Base-by-base conservation (phyloP, 2,113 vertebrate genomes). In the Hystrix cristata region DNA sequence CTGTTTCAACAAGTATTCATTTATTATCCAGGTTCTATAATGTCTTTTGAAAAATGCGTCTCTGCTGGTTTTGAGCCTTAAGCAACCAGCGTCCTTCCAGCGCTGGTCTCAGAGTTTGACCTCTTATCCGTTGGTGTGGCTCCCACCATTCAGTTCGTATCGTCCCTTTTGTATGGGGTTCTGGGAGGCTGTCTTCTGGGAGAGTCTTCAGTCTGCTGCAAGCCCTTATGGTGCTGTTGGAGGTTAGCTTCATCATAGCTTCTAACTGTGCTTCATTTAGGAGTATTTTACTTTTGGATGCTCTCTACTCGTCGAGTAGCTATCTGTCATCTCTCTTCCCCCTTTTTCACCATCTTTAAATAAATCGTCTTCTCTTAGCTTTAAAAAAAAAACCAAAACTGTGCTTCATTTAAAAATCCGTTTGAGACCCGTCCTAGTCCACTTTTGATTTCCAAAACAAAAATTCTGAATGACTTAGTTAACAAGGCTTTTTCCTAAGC, bases 71-170 rank as follows among this genome's bases (percentile, higher is more conserved):
- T 79, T 38, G 11, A 76, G 34, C 15, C 1, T 86, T 93, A 74
- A 80, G 15, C 7, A 10, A 9, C 19, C 21, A 57, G 10, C 31
- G 7, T 12, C 10, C 5, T 9, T 55, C n/a, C 34, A 74, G 12
- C 9, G 15, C 38, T 38, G 38, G 6, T 29, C 51, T 71, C 57
- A 21, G 8, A 3, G 1, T 19, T 4, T 57, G 64, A 12, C 27
- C 64, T 59, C 5, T 12, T 43, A 3, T 27, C n/a, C 53, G 16
- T 0, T 9, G 51, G 4, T 18, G 12, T 34, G 53, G 8, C 14
- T 0, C 7, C 15, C 16, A 12, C 0, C 0, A 5, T 71, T 83
- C 48, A 51, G 1, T 3, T 18, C 46, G 88, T 60, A 55, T 27
- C 29, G 64, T 67, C 31, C 15, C 21, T 43, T 0, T 3, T 65